These are phyloP conservation scores for Achlya flavicornis DNA, from an alignment of 2,888 invertebrate species.

Conservation along the genomic window DNA sequence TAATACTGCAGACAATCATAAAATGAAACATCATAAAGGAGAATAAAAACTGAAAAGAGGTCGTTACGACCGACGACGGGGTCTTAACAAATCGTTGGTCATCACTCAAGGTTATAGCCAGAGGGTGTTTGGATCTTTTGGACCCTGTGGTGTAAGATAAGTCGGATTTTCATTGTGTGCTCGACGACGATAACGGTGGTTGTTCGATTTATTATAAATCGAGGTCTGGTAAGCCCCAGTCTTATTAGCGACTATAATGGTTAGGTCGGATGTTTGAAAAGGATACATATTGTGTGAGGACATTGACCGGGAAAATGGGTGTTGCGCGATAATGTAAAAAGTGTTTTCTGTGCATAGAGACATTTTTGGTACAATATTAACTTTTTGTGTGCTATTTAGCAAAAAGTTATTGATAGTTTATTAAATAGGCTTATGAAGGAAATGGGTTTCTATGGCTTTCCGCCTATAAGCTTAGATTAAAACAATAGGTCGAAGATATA, in stretches of 20 bases:
- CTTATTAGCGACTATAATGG: slow-evolving; percentile 62
- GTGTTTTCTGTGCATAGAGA: slow-evolving; percentile 10
- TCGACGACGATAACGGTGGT: slow-evolving; percentile 60
- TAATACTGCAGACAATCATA: slow-evolving; percentile 76
- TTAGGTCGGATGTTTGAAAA: slow-evolving; percentile 44
- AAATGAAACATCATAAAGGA: slow-evolving; percentile 79
- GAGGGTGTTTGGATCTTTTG: slow-evolving; percentile 58
- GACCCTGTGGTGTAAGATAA: slow-evolving; percentile 65
- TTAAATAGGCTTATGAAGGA: neutral
- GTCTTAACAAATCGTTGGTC: slow-evolving; percentile 79
- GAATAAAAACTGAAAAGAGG: slow-evolving; percentile 80
- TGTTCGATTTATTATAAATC: slow-evolving; percentile 76
- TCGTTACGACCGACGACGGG: slow-evolving; percentile 70
- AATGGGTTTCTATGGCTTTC: no score
- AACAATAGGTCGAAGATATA: no score
- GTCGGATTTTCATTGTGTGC: slow-evolving; percentile 73
- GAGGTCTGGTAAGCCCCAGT: slow-evolving; percentile 55
- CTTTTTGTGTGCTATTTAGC: neutral
- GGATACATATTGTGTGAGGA: slow-evolving; percentile 51
- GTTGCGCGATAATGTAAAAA: slow-evolving; percentile 17
- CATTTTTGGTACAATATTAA: neutral
- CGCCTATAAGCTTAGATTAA: no score
- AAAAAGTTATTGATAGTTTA: neutral
- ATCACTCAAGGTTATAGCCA: slow-evolving; percentile 77
- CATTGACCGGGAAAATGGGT: slow-evolving; percentile 24